Percentiles rank a stretch among this genome's conserved stretches.
phyloP scores from a whole-genome alignment of 1,140 invertebrate species.

The Steinernema feltiae region DNA sequence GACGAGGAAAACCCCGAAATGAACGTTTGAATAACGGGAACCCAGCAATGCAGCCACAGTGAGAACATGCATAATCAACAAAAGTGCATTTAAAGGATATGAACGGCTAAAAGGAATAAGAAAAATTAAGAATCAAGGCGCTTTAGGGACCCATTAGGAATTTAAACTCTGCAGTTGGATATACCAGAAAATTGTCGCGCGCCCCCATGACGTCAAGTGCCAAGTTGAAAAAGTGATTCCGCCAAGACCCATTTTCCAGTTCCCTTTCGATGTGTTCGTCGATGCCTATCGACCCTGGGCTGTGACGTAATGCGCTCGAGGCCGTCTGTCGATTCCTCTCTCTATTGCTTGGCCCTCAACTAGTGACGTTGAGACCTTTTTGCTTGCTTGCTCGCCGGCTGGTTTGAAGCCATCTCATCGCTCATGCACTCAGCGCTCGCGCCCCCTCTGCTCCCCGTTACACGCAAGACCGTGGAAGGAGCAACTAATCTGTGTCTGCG shows the following conservation, averaged over 20 bases:
- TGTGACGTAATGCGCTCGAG: not conserved
- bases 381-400: not conserved
- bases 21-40: no score
- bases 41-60: no score
- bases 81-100: not conserved
- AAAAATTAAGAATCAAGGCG: no score
- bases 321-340: constrained; percentile 4
- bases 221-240: not conserved
- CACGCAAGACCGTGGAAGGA: not conserved
- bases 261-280: not conserved
- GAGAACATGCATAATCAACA: no score
- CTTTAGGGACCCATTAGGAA: no score
- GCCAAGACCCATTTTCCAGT: not conserved
- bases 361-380: not conserved
- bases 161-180: no score
- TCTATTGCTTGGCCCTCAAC: not conserved
- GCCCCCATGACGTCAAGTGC: not conserved
- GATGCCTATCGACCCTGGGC: not conserved
- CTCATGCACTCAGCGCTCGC: not conserved
- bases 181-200: no score
- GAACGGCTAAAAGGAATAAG: not conserved
- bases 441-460: not conserved
- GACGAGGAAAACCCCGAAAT: no score
- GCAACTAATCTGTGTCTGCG: not conserved
- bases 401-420: not conserved